These are phyloP conservation scores for Diabrotica undecimpunctata DNA, from an alignment of 1,140 invertebrate genomes.

Conservation along the genomic window DNA sequence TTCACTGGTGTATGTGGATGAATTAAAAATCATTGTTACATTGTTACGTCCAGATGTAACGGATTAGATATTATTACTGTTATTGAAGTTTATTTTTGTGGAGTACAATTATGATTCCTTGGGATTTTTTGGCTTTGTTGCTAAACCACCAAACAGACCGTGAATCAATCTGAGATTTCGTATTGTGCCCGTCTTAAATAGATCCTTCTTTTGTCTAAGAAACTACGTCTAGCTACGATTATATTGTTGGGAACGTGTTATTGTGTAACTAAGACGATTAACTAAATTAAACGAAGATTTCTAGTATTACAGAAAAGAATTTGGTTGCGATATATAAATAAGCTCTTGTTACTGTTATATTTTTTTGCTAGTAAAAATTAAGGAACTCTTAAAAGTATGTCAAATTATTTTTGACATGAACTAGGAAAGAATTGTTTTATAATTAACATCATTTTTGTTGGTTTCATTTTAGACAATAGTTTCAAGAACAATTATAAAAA, in stretches of 20 bases:
- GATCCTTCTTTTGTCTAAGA: neutral
- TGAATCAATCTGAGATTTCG: neutral
- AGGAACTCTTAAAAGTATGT: too few species aligned
- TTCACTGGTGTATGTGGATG: slow-evolving; percentile 12
- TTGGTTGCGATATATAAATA: too few species aligned
- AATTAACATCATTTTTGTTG: too few species aligned
- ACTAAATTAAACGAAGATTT: too few species aligned
- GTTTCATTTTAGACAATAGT: too few species aligned
- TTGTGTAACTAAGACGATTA: too few species aligned
- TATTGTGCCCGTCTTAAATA: neutral
- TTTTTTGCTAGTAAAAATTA: too few species aligned
- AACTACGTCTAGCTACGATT: neutral
- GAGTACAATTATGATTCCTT: slow-evolving; percentile 4
- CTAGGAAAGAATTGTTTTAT: too few species aligned
- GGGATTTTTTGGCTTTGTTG: slow-evolving; percentile 6
- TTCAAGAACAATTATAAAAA: too few species aligned
- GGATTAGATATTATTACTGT: slow-evolving; percentile 15
- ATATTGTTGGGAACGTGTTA: neutral
- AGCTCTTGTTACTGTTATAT: too few species aligned
- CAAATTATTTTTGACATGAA: too few species aligned
- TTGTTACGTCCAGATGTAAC: slow-evolving; percentile 12
- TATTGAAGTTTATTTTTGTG: slow-evolving; percentile 5
- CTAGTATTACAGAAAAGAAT: too few species aligned
- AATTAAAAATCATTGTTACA: slow-evolving; percentile 14
- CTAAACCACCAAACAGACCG: neutral